Conservation (phyloP, 2,797 vertebrate genomes). For the Molothrus ater region DNA sequence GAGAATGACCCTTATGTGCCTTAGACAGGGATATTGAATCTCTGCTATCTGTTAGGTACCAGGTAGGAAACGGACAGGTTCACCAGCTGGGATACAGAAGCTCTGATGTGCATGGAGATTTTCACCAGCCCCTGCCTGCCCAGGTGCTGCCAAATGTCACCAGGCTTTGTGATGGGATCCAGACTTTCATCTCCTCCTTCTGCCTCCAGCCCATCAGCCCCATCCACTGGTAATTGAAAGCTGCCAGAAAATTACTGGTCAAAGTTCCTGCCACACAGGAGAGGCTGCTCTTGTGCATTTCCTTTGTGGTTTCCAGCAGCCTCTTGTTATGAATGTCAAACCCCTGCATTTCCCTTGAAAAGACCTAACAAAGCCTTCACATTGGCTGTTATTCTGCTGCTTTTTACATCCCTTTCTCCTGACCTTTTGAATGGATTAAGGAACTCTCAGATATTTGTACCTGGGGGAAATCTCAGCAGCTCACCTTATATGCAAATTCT, state of each 20-base stretch:
- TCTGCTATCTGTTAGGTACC: not conserved
- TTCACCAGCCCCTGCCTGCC: not conserved
- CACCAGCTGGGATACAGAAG: accelerated
- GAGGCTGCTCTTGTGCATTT: not conserved
- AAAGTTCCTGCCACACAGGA: not conserved
- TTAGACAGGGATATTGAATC: not conserved
- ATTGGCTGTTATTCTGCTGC: not conserved
- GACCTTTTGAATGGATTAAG: not conserved
- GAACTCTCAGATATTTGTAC: not conserved
- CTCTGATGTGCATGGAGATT: not conserved
- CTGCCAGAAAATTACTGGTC: not conserved
- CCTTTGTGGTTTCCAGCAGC: slow-evolving; percentile 13
- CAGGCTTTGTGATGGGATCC: accelerated
- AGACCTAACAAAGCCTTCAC: slow-evolving; percentile 4
- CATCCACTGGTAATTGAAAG: not conserved
- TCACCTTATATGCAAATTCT: slow-evolving; percentile 39
- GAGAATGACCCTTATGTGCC: accelerated
- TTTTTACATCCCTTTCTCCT: slow-evolving; percentile 17
- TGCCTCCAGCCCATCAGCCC: not conserved
- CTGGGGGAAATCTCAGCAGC: not conserved
- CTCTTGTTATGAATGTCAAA: slow-evolving; percentile 15
- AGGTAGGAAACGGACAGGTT: not conserved
- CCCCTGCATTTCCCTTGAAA: not conserved
- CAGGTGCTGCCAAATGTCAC: not conserved
- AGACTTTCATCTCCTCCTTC: not conserved